These are phyloP conservation scores for Syrphus vitripennis DNA, from an alignment of 2,888 invertebrate species.

Conservation along the genomic window DNA sequence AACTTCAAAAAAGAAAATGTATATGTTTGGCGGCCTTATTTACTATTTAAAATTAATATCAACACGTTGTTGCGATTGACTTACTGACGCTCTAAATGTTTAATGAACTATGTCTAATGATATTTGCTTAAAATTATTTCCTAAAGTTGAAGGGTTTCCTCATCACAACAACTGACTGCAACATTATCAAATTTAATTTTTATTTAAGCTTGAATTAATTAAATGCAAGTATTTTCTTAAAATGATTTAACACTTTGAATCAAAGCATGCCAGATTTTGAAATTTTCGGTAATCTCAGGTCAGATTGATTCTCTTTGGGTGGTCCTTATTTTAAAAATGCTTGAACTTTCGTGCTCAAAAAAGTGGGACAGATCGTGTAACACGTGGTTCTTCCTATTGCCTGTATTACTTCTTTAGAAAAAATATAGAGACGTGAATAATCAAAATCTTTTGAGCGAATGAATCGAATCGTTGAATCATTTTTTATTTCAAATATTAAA, in stretches of 20 bases:
- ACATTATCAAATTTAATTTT: not conserved
- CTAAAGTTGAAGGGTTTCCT: not conserved
- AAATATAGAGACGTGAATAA: no score
- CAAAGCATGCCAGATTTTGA: not conserved
- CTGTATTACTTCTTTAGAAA: no score
- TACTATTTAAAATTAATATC: not conserved
- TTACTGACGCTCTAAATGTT: not conserved
- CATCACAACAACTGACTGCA: not conserved
- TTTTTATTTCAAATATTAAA: no score
- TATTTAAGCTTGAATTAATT: not conserved
- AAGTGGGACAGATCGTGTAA: no score
- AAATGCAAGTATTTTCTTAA: not conserved
- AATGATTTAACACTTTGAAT: not conserved
- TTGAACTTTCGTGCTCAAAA: no score
- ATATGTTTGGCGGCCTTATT: not conserved
- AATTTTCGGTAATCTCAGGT: no score
- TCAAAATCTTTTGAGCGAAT: no score
- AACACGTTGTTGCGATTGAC: not conserved
- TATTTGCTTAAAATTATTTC: not conserved
- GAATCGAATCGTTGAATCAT: no score
- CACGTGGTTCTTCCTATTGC: no score
- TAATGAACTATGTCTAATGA: not conserved
- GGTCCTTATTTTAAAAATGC: no score
- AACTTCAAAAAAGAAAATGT: not conserved
- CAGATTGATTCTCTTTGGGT: no score